Evolutionary conservation across 2,113 vertebrate genomes (phyloP).

Genomic region (Pandion haliaetus): DNA sequence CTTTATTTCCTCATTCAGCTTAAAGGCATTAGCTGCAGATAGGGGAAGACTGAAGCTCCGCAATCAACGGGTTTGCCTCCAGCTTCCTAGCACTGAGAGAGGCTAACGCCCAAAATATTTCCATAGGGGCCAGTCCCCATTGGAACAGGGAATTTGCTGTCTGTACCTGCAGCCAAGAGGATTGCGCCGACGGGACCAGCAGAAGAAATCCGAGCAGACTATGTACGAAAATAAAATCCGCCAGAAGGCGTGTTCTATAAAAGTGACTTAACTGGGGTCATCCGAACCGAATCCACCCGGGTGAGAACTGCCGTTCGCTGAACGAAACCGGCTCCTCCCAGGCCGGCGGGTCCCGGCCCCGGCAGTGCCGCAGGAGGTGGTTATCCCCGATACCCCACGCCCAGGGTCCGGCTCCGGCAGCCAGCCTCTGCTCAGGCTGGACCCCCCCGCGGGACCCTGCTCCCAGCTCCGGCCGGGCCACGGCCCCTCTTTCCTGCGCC

Average conservation of each 20-base stretch:
- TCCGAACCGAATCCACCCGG: rapidly evolving
- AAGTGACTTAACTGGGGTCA: rapidly evolving
- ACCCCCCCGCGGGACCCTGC: background rate
- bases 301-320: background rate
- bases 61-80: background rate
- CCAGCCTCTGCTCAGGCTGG: background rate
- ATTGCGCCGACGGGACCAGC: background rate
- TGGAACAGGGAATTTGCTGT: background rate
- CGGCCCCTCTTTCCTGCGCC: background rate
- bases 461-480: background rate
- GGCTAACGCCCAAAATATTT: background rate
- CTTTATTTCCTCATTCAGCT: background rate
- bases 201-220: background rate
- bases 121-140: background rate
- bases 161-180: background rate
- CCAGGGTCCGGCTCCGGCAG: background rate
- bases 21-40: background rate
- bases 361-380: background rate
- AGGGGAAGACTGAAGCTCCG: background rate
- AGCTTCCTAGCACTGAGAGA: background rate
- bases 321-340: rapidly evolving
- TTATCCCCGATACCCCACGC: background rate
- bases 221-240: background rate
- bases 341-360: rapidly evolving
- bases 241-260: background rate